Conservation (phyloP, 2,888 invertebrate genomes). For the Phortica okadai region DNA sequence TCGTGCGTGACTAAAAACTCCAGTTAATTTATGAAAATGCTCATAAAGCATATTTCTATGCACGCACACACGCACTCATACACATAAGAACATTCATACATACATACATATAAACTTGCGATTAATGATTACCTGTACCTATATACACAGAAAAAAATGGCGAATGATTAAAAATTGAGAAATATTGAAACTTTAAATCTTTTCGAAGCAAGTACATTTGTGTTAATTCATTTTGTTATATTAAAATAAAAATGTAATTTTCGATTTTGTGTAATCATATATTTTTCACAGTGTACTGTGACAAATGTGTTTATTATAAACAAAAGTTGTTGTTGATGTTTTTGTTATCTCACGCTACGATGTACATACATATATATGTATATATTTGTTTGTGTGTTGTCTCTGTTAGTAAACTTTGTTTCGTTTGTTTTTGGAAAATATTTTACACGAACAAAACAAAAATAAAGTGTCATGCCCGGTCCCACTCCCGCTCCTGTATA, state of each 20-base stretch:
- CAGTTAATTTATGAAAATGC: constrained; percentile 68
- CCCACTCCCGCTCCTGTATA: no score
- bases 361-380: no score
- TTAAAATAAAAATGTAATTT: no score
- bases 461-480: no score
- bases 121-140: not conserved
- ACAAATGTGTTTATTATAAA: not conserved
- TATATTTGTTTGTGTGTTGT: not conserved
- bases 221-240: no score
- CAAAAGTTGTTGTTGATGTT: not conserved
- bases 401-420: not conserved
- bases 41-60: constrained; percentile 43
- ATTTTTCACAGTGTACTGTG: not conserved
- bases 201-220: no score
- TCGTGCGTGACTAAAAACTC: constrained; percentile 55
- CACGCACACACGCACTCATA: not conserved
- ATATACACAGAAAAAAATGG: not conserved
- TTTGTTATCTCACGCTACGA: not conserved
- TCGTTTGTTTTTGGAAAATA: no score
- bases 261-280: not conserved
- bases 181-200: no score
- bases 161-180: not conserved
- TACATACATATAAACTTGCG: not conserved
- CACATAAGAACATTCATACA: not conserved
- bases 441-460: no score